phyloP scores from a whole-genome alignment of 2,888 invertebrate genomes.

The Hirtodrosophila alboralis region DNA sequence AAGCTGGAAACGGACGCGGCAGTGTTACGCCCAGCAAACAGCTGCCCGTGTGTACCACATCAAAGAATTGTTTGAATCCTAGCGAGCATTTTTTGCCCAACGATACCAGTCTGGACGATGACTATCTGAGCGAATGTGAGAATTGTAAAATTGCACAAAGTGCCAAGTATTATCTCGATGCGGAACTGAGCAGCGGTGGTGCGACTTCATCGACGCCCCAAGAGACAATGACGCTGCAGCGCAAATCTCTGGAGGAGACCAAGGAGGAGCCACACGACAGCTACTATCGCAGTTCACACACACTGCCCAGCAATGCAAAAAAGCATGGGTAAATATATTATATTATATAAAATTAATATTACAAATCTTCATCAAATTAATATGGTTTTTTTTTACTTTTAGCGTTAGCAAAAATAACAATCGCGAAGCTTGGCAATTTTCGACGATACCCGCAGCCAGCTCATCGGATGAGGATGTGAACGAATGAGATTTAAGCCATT shows the following conservation, averaged over 20 bases:
- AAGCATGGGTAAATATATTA: constrained; percentile 82
- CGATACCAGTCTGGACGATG: constrained; percentile 86
- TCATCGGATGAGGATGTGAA: constrained; percentile 84
- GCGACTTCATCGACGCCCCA: constrained; percentile 84
- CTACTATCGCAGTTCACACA: constrained; percentile 87
- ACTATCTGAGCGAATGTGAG: constrained; percentile 93
- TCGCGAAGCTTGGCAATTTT: constrained; percentile 86
- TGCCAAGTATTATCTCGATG: constrained; percentile 87
- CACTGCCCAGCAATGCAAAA: constrained; percentile 87
- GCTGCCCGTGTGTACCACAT: constrained; percentile 84
- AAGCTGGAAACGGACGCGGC: constrained; percentile 27
- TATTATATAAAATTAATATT: no score
- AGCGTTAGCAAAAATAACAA: constrained; percentile 85
- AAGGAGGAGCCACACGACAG: constrained; percentile 84
- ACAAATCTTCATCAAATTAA: constrained; percentile 1
- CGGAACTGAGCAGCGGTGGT: constrained; percentile 84
- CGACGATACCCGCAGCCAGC: constrained; percentile 87
- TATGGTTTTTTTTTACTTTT: constrained; percentile 28
- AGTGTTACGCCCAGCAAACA: constrained; percentile 73
- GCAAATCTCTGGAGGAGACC: constrained; percentile 84
- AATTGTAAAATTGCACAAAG: constrained; percentile 92
- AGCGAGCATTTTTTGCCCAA: constrained; percentile 84
- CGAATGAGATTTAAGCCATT: constrained; percentile 85
- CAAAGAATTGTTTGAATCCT: constrained; percentile 84
- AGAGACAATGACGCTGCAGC: constrained; percentile 89